Base-by-base conservation (phyloP, 2,888 invertebrate genomes). In the Drosophila dives region DNA sequence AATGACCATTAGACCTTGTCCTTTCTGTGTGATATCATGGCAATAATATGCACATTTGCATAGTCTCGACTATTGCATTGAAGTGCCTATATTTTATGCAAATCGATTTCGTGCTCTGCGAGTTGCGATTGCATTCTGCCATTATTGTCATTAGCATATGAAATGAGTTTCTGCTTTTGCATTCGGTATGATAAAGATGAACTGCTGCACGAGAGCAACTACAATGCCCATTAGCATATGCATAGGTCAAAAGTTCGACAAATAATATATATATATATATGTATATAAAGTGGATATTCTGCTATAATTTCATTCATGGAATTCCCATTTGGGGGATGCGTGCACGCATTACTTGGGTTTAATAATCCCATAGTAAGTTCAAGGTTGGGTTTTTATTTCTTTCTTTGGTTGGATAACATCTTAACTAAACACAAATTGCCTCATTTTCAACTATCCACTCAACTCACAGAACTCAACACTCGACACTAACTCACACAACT, bases 91-190 rank as follows among this genome's bases (percentile, higher is more conserved):
- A 78, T 81, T 23, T 23, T 81, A 78, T 78, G 78, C 78, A 78
- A 78, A 78, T 78, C 81, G 72, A 81, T 78, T 78, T 78, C 78
- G 78, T 76, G 81, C 38, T 45, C 62, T 49, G 59, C 64, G 32
- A 38, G 59, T 48, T 32, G 54, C 49, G 58, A 62, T 11, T 78
- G 68, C 78, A 78, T 69, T 45, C 8, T 77, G 63, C 77, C 64
- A 71, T 60, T 56, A 73, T 61, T 63, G 63, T 36, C 51, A 73
- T 77, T 81, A 73, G 73, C 79, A 81, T 77, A 65, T 70, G 69
- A 61, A 77, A 77, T 64, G 73, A 68, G 45, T 45, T 45, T 23
- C 8, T 4, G 23, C 48, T 70, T 61, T 64, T 58, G 74, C 51
- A 81, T 73, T 67, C 59, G 33, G 71, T 67, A 54, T 67, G 77